phyloP scores from a whole-genome alignment of 2,797 vertebrate genomes.

The Synaphobranchus kaupii region DNA sequence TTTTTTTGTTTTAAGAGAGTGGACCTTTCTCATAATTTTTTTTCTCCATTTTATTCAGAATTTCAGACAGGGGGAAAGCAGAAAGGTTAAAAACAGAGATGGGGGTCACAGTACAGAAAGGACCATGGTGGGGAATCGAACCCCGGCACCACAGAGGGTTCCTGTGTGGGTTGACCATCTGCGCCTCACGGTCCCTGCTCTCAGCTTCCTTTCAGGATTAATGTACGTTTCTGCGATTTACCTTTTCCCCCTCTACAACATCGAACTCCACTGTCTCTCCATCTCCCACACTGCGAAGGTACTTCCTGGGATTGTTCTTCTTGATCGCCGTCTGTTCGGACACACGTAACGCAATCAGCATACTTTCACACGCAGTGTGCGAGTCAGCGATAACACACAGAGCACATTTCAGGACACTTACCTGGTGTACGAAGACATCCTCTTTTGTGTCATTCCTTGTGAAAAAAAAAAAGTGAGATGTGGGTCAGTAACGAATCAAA shows the following conservation, averaged over 20 bases:
- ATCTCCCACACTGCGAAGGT: conserved; percentile 99
- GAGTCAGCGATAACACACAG: background rate
- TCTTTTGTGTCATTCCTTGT: conserved; percentile 98
- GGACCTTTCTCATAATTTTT: background rate
- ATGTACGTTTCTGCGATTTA: conserved; percentile 51
- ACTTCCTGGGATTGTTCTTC: conserved; percentile 99
- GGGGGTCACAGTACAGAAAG: background rate
- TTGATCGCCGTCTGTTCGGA: conserved; percentile 94
- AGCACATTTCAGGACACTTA: conserved; percentile 50
- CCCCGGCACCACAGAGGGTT: background rate
- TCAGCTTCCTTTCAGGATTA: background rate
- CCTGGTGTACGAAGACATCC: conserved; percentile 99
- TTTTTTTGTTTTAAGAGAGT: background rate
- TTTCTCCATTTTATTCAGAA: background rate
- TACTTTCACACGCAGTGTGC: background rate
- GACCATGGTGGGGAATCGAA: background rate
- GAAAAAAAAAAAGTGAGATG: conserved; percentile 23
- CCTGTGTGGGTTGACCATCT: background rate
- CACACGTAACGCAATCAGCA: background rate
- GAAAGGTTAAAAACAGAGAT: background rate
- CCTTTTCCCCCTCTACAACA: conserved; percentile 99
- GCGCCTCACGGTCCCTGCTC: background rate
- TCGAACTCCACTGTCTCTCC: conserved; percentile 99
- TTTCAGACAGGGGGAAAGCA: background rate
- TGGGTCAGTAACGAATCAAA: background rate